phyloP scores from a whole-genome alignment of 2,113 vertebrate genomes.

The Ochotona curzoniae region DNA sequence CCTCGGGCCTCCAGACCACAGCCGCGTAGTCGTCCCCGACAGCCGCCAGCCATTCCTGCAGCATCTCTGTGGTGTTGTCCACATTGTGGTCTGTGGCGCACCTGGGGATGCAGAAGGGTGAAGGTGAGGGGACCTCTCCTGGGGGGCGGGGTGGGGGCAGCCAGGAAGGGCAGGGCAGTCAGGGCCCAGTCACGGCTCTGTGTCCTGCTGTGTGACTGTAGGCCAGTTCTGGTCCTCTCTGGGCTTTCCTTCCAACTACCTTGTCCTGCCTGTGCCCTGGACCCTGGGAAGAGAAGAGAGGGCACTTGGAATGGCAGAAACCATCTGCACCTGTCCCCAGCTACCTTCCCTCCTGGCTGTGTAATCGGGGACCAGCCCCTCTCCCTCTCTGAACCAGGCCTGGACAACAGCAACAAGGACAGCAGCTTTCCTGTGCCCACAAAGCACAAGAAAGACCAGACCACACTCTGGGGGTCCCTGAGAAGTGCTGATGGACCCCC shows the following conservation, averaged over 20 bases:
- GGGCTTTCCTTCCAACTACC: background rate
- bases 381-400: background rate
- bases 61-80: constrained; percentile 92
- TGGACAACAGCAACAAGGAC: background rate
- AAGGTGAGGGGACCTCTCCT: background rate
- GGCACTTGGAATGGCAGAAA: background rate
- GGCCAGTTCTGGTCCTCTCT: background rate
- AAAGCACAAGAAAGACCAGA: background rate
- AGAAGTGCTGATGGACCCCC: background rate
- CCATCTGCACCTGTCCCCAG: background rate
- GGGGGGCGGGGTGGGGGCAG: background rate
- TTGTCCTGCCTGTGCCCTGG: background rate
- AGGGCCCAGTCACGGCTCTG: background rate
- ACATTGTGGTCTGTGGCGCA: constrained; percentile 95
- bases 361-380: background rate
- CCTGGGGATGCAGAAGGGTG: constrained; percentile 84
- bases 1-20: constrained; percentile 91
- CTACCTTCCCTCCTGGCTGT: background rate
- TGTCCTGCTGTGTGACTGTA: background rate
- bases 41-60: constrained; percentile 92
- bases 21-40: constrained; percentile 91
- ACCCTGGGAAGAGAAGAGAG: too few relatives aligned
- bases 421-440: background rate
- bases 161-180: background rate
- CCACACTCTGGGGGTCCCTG: background rate